Evolutionary conservation across 2,888 invertebrate species (phyloP), one percentile per base, ranked within the genome.

Genomic region (Tinea trinotella): DNA sequence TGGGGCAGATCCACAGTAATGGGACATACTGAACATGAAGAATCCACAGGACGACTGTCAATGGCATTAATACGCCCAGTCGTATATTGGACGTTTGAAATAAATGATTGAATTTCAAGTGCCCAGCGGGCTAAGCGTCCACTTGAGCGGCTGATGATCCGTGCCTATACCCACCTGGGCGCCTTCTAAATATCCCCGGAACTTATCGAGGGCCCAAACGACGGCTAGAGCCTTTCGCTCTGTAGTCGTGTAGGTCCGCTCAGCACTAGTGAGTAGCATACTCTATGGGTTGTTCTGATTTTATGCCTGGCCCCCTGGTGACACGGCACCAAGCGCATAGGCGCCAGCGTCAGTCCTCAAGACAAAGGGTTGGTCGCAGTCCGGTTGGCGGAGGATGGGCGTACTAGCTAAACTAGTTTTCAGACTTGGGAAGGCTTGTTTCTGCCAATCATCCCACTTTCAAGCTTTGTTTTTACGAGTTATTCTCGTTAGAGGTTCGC

Each of bases 121-220:
- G 72, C 70, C 83, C 81, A 86, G 17, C 80, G 58, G 0, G 71
- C 71, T 0, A 86, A 57, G 18, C 80, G 55, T 19, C 75, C 75
- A 5, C 65, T 62, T 0, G n/a, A n/a, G n/a, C n/a, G n/a, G n/a
- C n/a, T n/a, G n/a, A n/a, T n/a, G n/a, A n/a, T n/a, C n/a, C n/a
- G n/a, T n/a, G n/a, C n/a, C n/a, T n/a, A n/a, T n/a, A n/a, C n/a
- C n/a, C n/a, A n/a, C n/a, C n/a, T n/a, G n/a, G n/a, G n/a, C n/a
- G n/a, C n/a, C n/a, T n/a, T n/a, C n/a, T n/a, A n/a, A n/a, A n/a
- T n/a, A n/a, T n/a, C n/a, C n/a, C n/a, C n/a, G n/a, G n/a, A n/a
- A n/a, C n/a, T n/a, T n/a, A n/a, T n/a, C n/a, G n/a, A n/a, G n/a
- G n/a, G n/a, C n/a, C n/a, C n/a, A n/a, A n/a, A n/a, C n/a, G n/a